Percentiles rank a stretch among this genome's conserved stretches.
These are phyloP conservation scores for Conopomorpha cramerella DNA, from an alignment of 1,140 invertebrate species.

Conservation along the genomic window DNA sequence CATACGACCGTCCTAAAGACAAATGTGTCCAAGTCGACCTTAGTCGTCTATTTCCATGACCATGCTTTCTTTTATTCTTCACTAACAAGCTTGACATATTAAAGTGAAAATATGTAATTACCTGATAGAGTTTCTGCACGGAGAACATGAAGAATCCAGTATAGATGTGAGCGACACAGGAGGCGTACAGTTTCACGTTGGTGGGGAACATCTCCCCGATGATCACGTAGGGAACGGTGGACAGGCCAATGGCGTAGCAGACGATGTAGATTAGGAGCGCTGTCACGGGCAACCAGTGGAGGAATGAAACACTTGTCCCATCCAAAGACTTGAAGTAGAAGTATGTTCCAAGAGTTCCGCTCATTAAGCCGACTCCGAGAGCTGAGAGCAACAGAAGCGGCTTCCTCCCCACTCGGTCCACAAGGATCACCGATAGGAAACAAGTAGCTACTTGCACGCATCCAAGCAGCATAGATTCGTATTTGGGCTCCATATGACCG, in stretches of 20 bases:
- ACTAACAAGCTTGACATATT: not conserved
- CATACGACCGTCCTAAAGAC: too few relatives aligned
- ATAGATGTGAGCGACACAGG: conserved; percentile 70
- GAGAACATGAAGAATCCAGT: conserved; percentile 75
- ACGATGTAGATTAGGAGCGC: conserved; percentile 73
- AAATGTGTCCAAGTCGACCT: too few relatives aligned
- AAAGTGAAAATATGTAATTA: conserved; percentile 12
- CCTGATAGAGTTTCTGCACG: conserved; percentile 74
- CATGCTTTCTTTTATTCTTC: too few relatives aligned
- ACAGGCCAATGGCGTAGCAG: conserved; percentile 71
- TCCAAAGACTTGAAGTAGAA: conserved; percentile 45
- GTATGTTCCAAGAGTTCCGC: conserved; percentile 63
- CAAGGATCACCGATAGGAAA: conserved; percentile 64
- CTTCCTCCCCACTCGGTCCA: conserved; percentile 73
- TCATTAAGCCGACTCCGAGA: conserved; percentile 58
- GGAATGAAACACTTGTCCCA: conserved; percentile 21
- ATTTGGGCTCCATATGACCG: conserved; percentile 46
- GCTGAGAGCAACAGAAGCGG: conserved; percentile 69
- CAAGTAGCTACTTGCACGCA: conserved; percentile 69
- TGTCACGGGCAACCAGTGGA: conserved; percentile 66
- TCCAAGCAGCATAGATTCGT: conserved; percentile 69
- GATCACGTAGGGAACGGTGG: conserved; percentile 73
- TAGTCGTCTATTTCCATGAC: too few relatives aligned
- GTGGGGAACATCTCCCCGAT: conserved; percentile 77
- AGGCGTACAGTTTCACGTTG: conserved; percentile 70